Base-by-base conservation (phyloP, 2,888 invertebrate species). In the Drosophila gaucha region DNA sequence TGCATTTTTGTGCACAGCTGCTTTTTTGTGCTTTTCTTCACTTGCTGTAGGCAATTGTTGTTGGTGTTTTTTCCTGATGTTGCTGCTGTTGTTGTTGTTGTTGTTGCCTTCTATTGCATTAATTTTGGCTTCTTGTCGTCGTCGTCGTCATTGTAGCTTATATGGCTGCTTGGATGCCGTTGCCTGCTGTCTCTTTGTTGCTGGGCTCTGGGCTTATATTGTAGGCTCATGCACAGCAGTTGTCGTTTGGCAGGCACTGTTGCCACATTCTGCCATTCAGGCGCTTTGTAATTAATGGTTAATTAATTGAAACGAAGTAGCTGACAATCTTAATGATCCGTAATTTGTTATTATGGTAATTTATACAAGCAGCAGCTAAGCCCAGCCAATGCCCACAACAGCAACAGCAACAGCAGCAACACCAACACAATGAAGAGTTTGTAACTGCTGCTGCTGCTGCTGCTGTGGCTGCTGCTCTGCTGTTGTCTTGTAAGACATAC, bases 261-360 rank as follows among this genome's bases (percentile, higher is more conserved):
- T 88, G 74, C 89, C 76, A 82, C 89, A 83, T 88, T 82, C 82
- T 88, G 85, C 85, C 74, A 80, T 78, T 86, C 74, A 67, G 89
- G 74, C 86, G 84, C 89, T 88, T 88, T 88, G 85, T 86, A 86
- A 86, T 86, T 86, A 88, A 89, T 86, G 85, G 84, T 80, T 86
- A 86, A 86, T 86, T 86, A 86, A 86, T 86, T 86, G 88, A 88
- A 86, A 86, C 80, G 89, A 89, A 85, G 89, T 86, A 89, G 85
- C 85, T 86, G 85, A 86, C 85, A 86, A 88, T 89, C 88, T 89
- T 86, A 86, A 86, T 88, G 85, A 86, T 86, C 75, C 89, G 85
- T 89, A 86, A 86, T 86, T 86, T 86, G 88, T 89, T 86, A 89
- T 89, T 86, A 89, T 86, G 88, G 88, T 89, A 85, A 85, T 85